Percentiles rank a stretch among this genome's conserved stretches.
Evolutionary conservation across 2,888 invertebrate genomes (phyloP).

Genomic region (Mactromeris polynyma): DNA sequence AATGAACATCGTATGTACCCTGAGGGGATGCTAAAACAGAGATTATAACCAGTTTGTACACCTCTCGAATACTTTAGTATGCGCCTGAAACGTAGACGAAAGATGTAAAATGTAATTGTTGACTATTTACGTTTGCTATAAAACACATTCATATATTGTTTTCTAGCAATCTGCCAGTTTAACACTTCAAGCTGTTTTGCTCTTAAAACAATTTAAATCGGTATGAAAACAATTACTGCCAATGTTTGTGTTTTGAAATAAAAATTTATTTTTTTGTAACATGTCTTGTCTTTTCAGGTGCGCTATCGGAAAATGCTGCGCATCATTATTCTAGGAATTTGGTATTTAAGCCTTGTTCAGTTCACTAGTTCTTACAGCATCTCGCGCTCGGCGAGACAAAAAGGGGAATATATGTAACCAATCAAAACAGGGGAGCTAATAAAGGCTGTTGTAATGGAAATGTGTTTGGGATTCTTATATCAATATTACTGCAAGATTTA

Average conservation of each 20-base stretch:
- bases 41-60: too few relatives aligned
- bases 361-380: slow-evolving; percentile 97
- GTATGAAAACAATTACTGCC: too few relatives aligned
- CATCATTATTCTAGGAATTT: slow-evolving; percentile 94
- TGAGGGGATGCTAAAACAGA: too few relatives aligned
- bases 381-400: slow-evolving; percentile 87
- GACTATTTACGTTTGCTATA: not conserved
- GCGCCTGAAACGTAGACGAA: too few relatives aligned
- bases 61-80: too few relatives aligned
- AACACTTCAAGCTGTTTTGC: not conserved
- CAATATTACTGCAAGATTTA: slow-evolving; percentile 94
- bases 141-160: not conserved
- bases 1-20: too few relatives aligned
- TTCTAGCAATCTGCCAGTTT: not conserved
- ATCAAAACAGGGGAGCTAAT: not conserved
- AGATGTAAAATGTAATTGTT: not conserved
- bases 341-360: slow-evolving; percentile 97
- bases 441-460: slow-evolving; percentile 93
- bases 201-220: not conserved
- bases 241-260: not conserved
- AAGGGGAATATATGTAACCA: slow-evolving; percentile 34
- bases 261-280: not conserved
- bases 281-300: slow-evolving; percentile 81
- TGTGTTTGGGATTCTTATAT: slow-evolving; percentile 94
- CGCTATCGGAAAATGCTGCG: slow-evolving; percentile 92